A percentile compares a stretch with the other conserved stretches of the same genome.
phyloP scores from a whole-genome alignment of 2,113 vertebrate genomes.

The Strigops habroptila region DNA sequence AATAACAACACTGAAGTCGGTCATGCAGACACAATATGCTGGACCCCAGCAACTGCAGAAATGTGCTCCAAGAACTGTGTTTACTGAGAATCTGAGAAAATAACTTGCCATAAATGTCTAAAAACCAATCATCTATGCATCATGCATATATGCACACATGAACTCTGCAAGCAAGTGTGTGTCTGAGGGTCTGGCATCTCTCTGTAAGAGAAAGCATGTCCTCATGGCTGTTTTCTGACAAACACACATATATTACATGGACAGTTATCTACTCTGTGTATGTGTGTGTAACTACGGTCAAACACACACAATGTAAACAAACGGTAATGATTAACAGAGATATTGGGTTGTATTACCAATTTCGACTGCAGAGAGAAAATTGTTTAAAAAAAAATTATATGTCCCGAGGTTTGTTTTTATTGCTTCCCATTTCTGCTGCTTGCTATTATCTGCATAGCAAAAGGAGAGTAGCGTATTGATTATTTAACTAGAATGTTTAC shows the following conservation, averaged over 20 bases:
- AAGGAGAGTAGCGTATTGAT: constrained; percentile 59
- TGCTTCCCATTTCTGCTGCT: constrained; percentile 16
- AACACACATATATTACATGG: constrained; percentile 2
- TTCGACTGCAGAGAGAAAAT: constrained; percentile 54
- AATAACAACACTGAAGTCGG: neutral
- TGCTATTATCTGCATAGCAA: constrained; percentile 20
- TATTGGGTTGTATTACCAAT: constrained; percentile 58
- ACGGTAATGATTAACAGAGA: constrained; percentile 72
- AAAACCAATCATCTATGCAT: neutral
- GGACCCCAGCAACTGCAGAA: neutral
- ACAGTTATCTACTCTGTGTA: neutral
- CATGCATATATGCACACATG: neutral
- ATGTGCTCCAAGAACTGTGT: neutral
- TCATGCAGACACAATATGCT: neutral
- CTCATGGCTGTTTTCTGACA: neutral
- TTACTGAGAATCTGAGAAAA: neutral
- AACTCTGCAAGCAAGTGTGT: neutral
- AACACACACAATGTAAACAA: constrained; percentile 68
- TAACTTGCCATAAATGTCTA: neutral
- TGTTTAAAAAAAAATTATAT: neutral
- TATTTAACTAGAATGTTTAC: constrained; percentile 69
- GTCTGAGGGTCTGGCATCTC: neutral
- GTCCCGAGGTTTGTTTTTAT: constrained; percentile 5
- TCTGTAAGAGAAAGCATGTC: neutral
- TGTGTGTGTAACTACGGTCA: constrained; percentile 38